Conservation (phyloP, 37 sponge, comb jelly and placozoan species). For the Aplysina aerophoba region DNA sequence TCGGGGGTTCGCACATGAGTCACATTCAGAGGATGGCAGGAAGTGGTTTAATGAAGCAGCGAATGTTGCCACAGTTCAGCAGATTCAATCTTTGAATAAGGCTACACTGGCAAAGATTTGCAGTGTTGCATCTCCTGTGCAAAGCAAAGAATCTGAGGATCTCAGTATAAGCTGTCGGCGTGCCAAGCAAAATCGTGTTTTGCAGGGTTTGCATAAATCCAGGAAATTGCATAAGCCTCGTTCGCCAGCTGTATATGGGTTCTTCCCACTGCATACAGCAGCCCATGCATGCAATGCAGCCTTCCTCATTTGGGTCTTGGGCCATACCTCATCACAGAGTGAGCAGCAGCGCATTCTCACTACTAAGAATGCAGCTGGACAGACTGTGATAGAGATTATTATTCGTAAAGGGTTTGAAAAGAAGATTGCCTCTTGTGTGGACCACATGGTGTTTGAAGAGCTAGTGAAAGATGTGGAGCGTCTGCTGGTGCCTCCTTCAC, state of each 20-base stretch:
- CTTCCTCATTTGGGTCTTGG: not conserved
- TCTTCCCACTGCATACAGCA: constrained; percentile 16
- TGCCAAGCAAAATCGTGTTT: not conserved
- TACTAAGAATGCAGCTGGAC: not conserved
- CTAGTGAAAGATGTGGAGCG: not conserved
- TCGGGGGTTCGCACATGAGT: too few relatives aligned
- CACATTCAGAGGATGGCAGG: too few relatives aligned
- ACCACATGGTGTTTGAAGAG: not conserved
- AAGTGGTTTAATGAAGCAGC: too few relatives aligned
- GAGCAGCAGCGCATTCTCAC: not conserved
- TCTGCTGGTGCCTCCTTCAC: not conserved
- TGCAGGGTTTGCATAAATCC: not conserved
- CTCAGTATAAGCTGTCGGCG: not conserved
- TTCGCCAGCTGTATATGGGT: not conserved
- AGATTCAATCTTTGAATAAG: too few relatives aligned
- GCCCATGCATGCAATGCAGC: constrained; percentile 7
- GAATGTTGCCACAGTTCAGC: too few relatives aligned
- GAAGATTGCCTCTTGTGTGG: not conserved
- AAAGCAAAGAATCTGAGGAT: not conserved
- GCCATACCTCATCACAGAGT: not conserved
- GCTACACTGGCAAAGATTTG: too few relatives aligned
- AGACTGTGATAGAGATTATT: not conserved
- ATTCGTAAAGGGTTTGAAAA: not conserved
- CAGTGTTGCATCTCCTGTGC: not conserved
- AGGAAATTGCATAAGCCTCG: not conserved